phyloP scores from a whole-genome alignment of 2,797 vertebrate species.

The Intellagama lesueurii region DNA sequence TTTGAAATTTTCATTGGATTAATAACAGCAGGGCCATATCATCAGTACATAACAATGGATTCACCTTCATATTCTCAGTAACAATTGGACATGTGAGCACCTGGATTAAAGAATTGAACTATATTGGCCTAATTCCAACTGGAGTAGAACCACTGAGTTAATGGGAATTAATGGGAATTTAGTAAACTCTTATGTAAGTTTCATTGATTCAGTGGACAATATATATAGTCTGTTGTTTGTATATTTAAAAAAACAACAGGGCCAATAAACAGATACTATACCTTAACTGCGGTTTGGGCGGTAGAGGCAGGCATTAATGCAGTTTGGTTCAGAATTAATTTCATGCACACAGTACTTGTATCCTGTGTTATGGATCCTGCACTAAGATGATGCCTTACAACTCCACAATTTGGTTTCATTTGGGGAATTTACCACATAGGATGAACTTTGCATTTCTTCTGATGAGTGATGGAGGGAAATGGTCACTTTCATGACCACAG shows the following conservation, averaged over 20 bases:
- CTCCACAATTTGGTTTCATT: too few species aligned
- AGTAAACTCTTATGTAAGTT: too few species aligned
- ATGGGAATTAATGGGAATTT: too few species aligned
- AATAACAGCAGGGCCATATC: background rate
- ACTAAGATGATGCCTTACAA: background rate
- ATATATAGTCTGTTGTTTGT: background rate
- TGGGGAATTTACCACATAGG: too few species aligned
- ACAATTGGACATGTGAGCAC: background rate
- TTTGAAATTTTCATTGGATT: background rate
- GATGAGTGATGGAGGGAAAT: too few species aligned
- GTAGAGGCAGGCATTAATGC: too few species aligned
- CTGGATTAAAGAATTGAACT: background rate
- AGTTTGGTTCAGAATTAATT: background rate
- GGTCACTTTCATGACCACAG: background rate
- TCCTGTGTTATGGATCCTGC: background rate
- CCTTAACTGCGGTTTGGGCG: slow-evolving; percentile 1
- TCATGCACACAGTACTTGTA: background rate
- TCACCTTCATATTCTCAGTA: background rate
- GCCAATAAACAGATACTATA: background rate
- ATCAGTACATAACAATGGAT: background rate
- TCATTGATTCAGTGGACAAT: background rate
- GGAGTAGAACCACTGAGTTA: too few species aligned
- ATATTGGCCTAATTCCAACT: too few species aligned
- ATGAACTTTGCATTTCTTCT: too few species aligned
- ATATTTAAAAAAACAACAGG: background rate